Evolutionary conservation across 2,888 invertebrate species (phyloP).

Genomic region (Andrena flavipes): DNA sequence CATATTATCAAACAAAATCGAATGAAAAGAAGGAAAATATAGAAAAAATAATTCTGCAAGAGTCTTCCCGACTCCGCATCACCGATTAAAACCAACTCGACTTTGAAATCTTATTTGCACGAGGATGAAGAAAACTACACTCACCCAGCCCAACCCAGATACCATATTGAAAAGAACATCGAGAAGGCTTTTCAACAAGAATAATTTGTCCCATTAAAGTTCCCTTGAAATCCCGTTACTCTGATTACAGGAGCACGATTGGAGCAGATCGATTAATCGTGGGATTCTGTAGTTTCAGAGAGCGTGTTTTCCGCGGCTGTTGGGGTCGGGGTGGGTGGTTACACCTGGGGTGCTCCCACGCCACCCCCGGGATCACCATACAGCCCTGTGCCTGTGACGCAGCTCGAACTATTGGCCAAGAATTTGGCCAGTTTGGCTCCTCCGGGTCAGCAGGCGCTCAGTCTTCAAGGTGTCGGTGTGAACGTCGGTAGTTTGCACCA

Average conservation of each 20-base stretch:
- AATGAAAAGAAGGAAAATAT: too few species aligned
- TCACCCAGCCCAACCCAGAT: too few species aligned
- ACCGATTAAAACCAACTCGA: too few species aligned
- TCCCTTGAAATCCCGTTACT: neutral
- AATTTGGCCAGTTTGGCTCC: slow-evolving; percentile 82
- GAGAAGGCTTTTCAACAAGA: neutral
- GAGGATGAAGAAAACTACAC: too few species aligned
- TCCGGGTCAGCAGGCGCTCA: slow-evolving; percentile 80
- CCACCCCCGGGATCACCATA: slow-evolving; percentile 89
- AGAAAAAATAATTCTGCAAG: too few species aligned
- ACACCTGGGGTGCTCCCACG: slow-evolving; percentile 89
- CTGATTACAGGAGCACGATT: slow-evolving; percentile 17
- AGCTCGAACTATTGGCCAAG: slow-evolving; percentile 88
- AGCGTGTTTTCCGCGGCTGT: slow-evolving; percentile 88
- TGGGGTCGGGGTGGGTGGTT: slow-evolving; percentile 85
- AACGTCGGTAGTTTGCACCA: slow-evolving; percentile 82
- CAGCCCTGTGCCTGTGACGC: slow-evolving; percentile 89
- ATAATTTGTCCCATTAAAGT: slow-evolving; percentile 15
- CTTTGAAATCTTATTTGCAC: too few species aligned
- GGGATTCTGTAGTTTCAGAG: slow-evolving; percentile 87
- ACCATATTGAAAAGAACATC: too few species aligned
- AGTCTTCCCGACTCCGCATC: too few species aligned
- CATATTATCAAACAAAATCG: too few species aligned
- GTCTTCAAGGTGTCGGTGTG: slow-evolving; percentile 82
- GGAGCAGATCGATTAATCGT: slow-evolving; percentile 67